Conservation (phyloP, 2,797 vertebrate genomes). For the Odontamblyopus rebecca region DNA sequence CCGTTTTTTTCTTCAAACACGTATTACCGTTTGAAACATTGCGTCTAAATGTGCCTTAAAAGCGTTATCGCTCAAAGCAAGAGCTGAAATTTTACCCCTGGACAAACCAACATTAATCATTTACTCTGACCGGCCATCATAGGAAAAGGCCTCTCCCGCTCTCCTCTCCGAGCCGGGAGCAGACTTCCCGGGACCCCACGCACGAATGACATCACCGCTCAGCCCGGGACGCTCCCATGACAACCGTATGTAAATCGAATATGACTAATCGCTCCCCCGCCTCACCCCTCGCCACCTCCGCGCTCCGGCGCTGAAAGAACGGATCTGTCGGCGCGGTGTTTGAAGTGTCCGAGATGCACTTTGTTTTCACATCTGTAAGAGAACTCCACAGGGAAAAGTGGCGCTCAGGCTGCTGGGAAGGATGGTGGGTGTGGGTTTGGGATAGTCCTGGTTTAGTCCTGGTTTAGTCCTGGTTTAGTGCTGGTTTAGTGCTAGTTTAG, state of each 20-base stretch:
- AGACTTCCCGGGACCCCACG: slow-evolving; percentile 62
- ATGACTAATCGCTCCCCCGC: slow-evolving; percentile 77
- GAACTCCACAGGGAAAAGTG: neutral
- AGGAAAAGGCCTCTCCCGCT: slow-evolving; percentile 17
- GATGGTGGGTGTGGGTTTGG: neutral
- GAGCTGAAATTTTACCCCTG: slow-evolving; percentile 31
- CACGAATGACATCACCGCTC: slow-evolving; percentile 71
- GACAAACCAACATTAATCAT: slow-evolving; percentile 56
- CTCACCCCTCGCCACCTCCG: slow-evolving; percentile 70
- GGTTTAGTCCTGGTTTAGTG: neutral
- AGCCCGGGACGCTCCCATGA: slow-evolving; percentile 60
- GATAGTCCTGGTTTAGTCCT: neutral
- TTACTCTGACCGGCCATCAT: slow-evolving; percentile 25
- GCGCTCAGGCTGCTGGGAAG: neutral
- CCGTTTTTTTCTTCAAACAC: neutral
- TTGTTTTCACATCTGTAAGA: slow-evolving; percentile 12
- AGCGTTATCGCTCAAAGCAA: slow-evolving; percentile 11
- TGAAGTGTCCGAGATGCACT: slow-evolving; percentile 51
- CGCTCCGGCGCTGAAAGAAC: slow-evolving; percentile 68
- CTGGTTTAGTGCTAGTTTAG: neutral
- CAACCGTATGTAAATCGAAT: slow-evolving; percentile 82
- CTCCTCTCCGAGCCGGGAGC: slow-evolving; percentile 32
- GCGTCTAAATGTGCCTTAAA: neutral
- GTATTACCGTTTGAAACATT: neutral
- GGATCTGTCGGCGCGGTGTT: slow-evolving; percentile 42